Evolutionary conservation across 92 coral and sea anemone genomes (phyloP).

Genomic region (Zoanthus solanderi): DNA sequence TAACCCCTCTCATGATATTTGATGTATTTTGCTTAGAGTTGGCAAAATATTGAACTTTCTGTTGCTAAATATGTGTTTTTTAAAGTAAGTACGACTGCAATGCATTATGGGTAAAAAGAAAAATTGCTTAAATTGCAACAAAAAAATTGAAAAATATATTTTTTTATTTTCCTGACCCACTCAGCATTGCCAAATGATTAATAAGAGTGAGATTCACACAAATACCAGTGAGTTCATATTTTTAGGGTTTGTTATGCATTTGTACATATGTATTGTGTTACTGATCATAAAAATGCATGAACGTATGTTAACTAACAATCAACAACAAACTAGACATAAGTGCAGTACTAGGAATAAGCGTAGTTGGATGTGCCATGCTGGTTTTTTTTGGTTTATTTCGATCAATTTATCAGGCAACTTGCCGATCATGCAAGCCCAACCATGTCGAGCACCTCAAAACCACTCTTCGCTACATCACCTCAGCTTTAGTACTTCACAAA

Average conservation of each 20-base stretch:
- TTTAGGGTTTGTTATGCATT: not conserved
- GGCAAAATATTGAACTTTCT: not conserved
- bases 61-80: constrained; percentile 4
- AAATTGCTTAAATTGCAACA: not conserved
- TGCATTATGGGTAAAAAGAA: not conserved
- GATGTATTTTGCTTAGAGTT: not conserved
- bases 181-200: not conserved
- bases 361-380: constrained; percentile 49
- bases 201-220: not conserved
- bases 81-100: not conserved
- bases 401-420: not conserved
- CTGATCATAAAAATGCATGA: not conserved
- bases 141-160: not conserved
- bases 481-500: constrained; percentile 3
- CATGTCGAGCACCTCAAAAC: not conserved
- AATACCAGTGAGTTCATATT: not conserved
- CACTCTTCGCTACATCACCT: not conserved
- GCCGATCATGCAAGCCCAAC: not conserved
- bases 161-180: not conserved
- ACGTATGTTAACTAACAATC: constrained; percentile 18
- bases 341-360: constrained; percentile 17
- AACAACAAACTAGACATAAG: not conserved
- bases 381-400: not conserved
- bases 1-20: not conserved
- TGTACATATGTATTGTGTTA: constrained; percentile 13